These are phyloP conservation scores for Callimorpha dominula DNA, from an alignment of 2,888 invertebrate genomes.

Conservation along the genomic window DNA sequence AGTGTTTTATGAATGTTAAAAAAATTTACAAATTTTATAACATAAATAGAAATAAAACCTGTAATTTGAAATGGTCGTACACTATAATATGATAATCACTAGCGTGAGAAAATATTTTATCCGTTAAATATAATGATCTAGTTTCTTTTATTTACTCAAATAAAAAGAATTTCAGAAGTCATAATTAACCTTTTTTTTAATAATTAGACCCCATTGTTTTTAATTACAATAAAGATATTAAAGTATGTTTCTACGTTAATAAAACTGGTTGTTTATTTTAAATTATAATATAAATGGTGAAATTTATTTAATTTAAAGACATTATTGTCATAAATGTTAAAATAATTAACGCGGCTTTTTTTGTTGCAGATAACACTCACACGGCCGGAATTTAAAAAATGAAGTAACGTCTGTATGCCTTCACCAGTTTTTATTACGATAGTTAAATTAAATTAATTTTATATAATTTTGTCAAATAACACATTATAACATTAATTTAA, in stretches of 20 bases:
- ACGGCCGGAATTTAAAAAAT: conserved; percentile 5
- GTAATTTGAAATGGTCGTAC: background rate
- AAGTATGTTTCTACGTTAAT: conserved; percentile 22
- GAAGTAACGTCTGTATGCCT: conserved; percentile 1
- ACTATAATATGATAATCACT: background rate
- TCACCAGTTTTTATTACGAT: background rate
- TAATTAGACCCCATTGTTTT: conserved; percentile 17
- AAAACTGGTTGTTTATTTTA: conserved; percentile 14
- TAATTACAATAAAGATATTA: conserved; percentile 19
- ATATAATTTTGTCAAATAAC: no score
- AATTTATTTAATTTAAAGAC: background rate
- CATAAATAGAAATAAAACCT: background rate
- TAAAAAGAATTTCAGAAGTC: conserved; percentile 12
- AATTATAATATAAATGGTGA: conserved; percentile 12
- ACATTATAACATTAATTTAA: no score
- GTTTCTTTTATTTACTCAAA: conserved; percentile 15
- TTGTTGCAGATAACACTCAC: conserved; percentile 19
- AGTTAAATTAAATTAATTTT: background rate
- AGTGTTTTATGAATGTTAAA: no score
- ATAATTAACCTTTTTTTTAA: conserved; percentile 18
- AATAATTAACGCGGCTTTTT: conserved; percentile 11
- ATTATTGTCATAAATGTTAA: background rate
- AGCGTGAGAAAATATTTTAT: conserved; percentile 15
- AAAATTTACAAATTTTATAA: background rate
- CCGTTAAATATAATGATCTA: conserved; percentile 4